Conservation (phyloP, 1,140 invertebrate species). For the Pachyrhynchus sulphureomaculatus region DNA sequence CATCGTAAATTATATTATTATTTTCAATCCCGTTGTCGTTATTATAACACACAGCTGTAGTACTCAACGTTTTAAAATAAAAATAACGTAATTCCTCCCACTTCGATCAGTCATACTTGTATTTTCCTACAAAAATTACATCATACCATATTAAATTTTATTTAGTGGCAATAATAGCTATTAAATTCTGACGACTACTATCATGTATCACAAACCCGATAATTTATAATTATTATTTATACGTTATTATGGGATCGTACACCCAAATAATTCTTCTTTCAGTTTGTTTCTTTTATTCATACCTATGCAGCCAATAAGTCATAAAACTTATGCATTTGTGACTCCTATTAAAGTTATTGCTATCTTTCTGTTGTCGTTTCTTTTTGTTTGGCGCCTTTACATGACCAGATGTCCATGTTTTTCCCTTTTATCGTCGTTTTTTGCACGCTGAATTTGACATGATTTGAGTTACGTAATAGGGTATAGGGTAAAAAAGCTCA, state of each 20-base stretch:
- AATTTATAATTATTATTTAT: conserved; percentile 7
- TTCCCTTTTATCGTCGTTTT: not conserved
- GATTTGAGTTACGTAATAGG: not conserved
- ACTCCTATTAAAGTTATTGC: conserved; percentile 37
- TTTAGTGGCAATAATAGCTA: not conserved
- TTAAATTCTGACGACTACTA: not conserved
- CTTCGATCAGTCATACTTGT: not conserved
- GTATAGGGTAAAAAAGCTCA: not conserved
- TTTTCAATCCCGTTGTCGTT: no score
- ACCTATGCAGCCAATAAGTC: conserved; percentile 38
- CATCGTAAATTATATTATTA: no score
- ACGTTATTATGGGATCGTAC: not conserved
- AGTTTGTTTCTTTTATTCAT: conserved; percentile 2
- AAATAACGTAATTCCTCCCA: no score
- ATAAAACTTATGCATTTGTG: conserved; percentile 41
- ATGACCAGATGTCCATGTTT: conserved; percentile 21
- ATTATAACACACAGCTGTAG: no score
- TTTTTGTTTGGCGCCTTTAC: conserved; percentile 23
- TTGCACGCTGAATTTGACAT: not conserved
- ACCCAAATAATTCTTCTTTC: not conserved
- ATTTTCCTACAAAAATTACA: not conserved
- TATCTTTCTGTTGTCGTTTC: conserved; percentile 32
- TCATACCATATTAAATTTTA: not conserved
- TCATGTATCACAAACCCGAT: not conserved
- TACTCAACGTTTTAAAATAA: no score